A percentile compares a stretch with the other conserved stretches of the same genome.
phyloP scores from a whole-genome alignment of 2,888 invertebrate species.

The Pseudococcus viburni region DNA sequence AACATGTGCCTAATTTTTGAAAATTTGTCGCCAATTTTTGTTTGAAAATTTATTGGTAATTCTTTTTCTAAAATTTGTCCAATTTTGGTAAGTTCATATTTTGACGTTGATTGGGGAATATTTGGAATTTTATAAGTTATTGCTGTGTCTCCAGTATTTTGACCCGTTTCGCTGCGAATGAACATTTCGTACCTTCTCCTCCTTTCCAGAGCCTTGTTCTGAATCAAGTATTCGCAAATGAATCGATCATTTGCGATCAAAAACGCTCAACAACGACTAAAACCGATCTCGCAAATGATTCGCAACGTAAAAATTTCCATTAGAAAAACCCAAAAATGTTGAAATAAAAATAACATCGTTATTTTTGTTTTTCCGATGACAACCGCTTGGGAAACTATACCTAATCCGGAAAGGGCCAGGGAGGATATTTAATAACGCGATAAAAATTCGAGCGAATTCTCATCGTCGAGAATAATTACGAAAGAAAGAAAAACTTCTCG shows the following conservation, averaged over 20 bases:
- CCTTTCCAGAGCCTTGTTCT: too few relatives aligned
- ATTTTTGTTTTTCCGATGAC: neutral
- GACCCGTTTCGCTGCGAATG: too few relatives aligned
- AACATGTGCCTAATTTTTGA: too few relatives aligned
- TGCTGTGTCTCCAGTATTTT: too few relatives aligned
- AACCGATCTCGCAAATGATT: neutral
- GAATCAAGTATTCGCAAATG: too few relatives aligned
- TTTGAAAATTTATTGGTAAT: too few relatives aligned
- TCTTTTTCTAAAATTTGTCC: too few relatives aligned
- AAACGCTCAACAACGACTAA: too few relatives aligned
- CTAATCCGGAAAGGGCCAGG: neutral
- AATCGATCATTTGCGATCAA: too few relatives aligned
- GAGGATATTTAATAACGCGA: neutral
- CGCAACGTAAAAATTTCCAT: neutral
- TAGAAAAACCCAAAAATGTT: neutral
- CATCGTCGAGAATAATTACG: slow-evolving; percentile 19
- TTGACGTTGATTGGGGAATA: neutral
- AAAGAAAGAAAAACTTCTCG: neutral
- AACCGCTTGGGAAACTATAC: neutral
- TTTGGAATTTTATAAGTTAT: too few relatives aligned
- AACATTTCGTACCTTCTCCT: too few relatives aligned
- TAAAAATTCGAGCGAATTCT: slow-evolving; percentile 17
- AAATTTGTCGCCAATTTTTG: too few relatives aligned
- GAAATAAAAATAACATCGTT: neutral
- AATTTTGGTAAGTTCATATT: neutral